phyloP scores from a whole-genome alignment of 1,140 invertebrate species.

The Subanguina moxae region DNA sequence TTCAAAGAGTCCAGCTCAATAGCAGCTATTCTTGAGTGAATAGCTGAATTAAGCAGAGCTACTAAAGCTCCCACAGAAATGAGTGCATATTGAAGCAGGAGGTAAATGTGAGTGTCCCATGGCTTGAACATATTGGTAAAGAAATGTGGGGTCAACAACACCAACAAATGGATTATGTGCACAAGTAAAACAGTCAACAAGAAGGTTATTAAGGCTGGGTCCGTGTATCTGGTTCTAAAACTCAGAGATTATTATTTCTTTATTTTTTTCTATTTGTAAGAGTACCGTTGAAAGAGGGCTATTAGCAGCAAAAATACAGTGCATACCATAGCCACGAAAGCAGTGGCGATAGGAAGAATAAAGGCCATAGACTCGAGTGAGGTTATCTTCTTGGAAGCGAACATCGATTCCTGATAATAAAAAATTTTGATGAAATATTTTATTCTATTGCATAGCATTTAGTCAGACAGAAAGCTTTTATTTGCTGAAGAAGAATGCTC shows the following conservation, averaged over 20 bases:
- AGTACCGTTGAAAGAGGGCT: conserved; percentile 20
- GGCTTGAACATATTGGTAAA: conserved; percentile 1
- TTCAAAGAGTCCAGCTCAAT: conserved; percentile 18
- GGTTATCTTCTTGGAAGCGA: conserved; percentile 15
- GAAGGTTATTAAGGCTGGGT: conserved; percentile 20
- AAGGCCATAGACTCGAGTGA: conserved; percentile 8
- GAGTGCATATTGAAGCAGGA: conserved; percentile 28
- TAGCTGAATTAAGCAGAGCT: conserved; percentile 27
- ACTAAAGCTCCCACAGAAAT: conserved; percentile 23
- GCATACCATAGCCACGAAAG: conserved; percentile 19
- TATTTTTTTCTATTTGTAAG: background rate
- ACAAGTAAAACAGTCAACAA: conserved; percentile 21
- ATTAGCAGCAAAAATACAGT: conserved; percentile 33
- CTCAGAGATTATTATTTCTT: background rate
- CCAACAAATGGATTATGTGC: conserved; percentile 19
- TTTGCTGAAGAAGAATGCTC: background rate
- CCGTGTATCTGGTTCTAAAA: conserved; percentile 10
- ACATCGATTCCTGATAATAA: conserved; percentile 30
- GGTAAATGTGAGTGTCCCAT: conserved; percentile 15
- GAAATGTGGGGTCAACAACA: conserved; percentile 19
- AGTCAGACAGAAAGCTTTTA: background rate
- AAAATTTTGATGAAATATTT: conserved; percentile 5
- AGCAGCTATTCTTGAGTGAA: conserved; percentile 27
- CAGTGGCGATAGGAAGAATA: conserved; percentile 28
- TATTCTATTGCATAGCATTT: no score